Evolutionary conservation across 2,888 invertebrate species (phyloP).

Genomic region (Nemapogon koenigi): DNA sequence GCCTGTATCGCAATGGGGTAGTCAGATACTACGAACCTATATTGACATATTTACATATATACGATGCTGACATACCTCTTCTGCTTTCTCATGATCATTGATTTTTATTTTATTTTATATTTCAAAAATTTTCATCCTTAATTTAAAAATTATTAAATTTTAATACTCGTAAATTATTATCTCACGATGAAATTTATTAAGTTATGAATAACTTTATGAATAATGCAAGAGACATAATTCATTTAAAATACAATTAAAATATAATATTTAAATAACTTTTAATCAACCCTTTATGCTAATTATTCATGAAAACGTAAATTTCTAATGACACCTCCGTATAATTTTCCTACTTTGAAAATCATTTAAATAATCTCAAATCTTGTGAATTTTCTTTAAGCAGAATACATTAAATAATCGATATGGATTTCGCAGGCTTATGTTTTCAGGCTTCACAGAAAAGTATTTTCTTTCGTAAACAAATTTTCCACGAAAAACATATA

Average conservation of each 20-base stretch:
- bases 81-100: no score
- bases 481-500: no score
- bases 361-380: conserved; percentile 21
- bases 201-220: no score
- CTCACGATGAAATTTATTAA: no score
- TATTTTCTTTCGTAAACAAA: conserved; percentile 3
- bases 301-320: conserved; percentile 32
- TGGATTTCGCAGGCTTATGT: conserved; percentile 1
- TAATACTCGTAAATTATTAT: no score
- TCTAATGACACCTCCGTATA: conserved; percentile 24
- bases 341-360: conserved; percentile 13
- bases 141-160: no score
- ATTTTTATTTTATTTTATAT: no score
- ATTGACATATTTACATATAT: no score
- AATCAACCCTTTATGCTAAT: conserved; percentile 30
- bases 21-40: no score
- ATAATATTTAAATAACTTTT: conserved; percentile 37
- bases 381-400: conserved; percentile 11
- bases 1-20: no score
- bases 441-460: not conserved
- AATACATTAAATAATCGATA: conserved; percentile 8
- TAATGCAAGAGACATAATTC: conserved; percentile 22
- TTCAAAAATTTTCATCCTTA: no score
- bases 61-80: no score
- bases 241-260: conserved; percentile 29